phyloP scores from a whole-genome alignment of 2,797 vertebrate species.

The Chiroxiphia lanceolata region DNA sequence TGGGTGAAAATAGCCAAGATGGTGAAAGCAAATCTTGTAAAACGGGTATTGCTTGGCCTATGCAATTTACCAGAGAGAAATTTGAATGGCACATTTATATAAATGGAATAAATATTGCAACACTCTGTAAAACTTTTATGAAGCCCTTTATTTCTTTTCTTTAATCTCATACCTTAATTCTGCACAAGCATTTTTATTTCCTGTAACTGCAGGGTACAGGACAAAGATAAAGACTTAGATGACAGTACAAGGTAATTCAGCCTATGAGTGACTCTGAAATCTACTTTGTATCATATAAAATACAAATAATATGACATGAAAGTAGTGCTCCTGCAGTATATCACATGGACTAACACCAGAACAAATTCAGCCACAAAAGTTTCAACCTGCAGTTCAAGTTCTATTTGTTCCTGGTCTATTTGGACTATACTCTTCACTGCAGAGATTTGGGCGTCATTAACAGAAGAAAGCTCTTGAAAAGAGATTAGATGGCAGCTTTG shows the following conservation, averaged over 20 bases:
- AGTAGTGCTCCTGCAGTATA: background rate
- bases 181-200: background rate
- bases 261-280: background rate
- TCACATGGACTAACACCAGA: background rate
- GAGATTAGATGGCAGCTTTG: background rate
- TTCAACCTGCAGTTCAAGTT: background rate
- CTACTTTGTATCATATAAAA: background rate
- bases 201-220: background rate
- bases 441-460: background rate
- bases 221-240: background rate
- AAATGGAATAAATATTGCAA: conserved; percentile 53
- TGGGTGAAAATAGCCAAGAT: background rate
- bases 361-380: background rate
- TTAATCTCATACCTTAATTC: conserved; percentile 23
- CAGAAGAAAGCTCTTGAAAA: background rate
- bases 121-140: conserved; percentile 47
- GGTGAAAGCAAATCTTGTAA: conserved; percentile 9
- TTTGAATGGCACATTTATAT: conserved; percentile 37
- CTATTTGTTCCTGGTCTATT: background rate
- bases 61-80: conserved; percentile 29
- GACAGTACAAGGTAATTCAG: background rate
- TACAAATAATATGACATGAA: background rate
- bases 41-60: conserved; percentile 2
- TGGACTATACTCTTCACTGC: background rate
- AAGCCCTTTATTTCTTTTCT: conserved; percentile 26